A percentile compares a stretch with the other conserved stretches of the same genome.
phyloP scores from a whole-genome alignment of 2,888 invertebrate species.

The Andrena marginata region DNA sequence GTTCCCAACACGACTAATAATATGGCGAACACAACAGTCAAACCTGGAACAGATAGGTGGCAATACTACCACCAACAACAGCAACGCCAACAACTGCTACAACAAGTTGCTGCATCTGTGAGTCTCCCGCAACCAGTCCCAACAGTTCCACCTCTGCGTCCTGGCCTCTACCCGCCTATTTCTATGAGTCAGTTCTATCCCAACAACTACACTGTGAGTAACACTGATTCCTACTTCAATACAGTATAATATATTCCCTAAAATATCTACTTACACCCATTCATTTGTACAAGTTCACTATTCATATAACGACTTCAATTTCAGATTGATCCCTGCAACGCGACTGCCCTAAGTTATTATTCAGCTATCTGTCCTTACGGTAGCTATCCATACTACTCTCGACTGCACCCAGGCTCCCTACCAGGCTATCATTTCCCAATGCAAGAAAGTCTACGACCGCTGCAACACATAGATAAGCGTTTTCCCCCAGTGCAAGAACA shows the following conservation, averaged over 20 bases:
- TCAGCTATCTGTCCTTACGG: constrained; percentile 60
- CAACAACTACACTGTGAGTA: constrained; percentile 74
- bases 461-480: constrained; percentile 63
- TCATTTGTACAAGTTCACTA: neutral
- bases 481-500: constrained; percentile 49
- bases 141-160: constrained; percentile 54
- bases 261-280: neutral
- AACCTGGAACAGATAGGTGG: constrained; percentile 69
- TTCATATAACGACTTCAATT: constrained; percentile 5
- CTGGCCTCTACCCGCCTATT: constrained; percentile 68
- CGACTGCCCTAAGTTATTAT: constrained; percentile 52
- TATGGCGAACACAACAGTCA: constrained; percentile 57
- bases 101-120: constrained; percentile 50
- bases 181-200: constrained; percentile 72
- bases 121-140: constrained; percentile 58
- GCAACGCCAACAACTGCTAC: constrained; percentile 61
- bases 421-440: constrained; percentile 57
- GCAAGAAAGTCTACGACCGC: constrained; percentile 59
- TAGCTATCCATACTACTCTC: constrained; percentile 63
- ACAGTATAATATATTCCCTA: neutral
- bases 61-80: constrained; percentile 62
- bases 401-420: constrained; percentile 55
- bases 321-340: constrained; percentile 65
- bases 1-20: constrained; percentile 40
- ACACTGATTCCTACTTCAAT: neutral